Evolutionary conservation across 2,797 vertebrate genomes (phyloP).

Genomic region (Ispidina lecontei): DNA sequence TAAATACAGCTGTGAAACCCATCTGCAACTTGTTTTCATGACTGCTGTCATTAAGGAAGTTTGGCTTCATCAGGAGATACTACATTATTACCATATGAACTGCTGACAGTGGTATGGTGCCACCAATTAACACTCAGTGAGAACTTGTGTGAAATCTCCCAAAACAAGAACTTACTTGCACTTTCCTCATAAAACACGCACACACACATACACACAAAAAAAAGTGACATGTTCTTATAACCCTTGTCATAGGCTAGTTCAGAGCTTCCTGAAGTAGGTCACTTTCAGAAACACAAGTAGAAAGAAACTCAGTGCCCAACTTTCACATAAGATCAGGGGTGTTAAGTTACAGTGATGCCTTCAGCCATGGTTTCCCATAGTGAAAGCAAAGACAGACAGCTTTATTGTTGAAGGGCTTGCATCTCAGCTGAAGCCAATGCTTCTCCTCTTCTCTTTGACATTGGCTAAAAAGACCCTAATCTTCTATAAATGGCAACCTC

Average conservation of each 20-base stretch:
- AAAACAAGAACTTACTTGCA: neutral
- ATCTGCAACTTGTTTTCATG: neutral
- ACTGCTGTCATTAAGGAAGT: neutral
- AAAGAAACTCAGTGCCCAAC: neutral
- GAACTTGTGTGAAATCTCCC: neutral
- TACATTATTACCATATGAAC: neutral
- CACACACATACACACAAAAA: too few species aligned
- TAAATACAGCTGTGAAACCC: neutral
- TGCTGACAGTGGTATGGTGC: accelerated
- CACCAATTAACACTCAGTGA: neutral
- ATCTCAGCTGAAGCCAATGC: neutral
- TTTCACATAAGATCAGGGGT: neutral
- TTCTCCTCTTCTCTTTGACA: neutral
- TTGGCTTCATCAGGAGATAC: neutral
- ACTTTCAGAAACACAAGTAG: neutral
- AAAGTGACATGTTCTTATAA: neutral
- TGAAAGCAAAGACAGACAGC: neutral
- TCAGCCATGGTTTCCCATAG: neutral
- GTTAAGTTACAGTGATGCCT: neutral
- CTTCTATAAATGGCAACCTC: neutral
- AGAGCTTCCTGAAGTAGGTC: neutral
- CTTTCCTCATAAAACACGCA: neutral
- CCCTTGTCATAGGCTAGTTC: neutral
- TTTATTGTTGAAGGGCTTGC: neutral
- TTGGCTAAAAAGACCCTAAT: neutral